phyloP scores from a whole-genome alignment of 2,797 vertebrate genomes.

The Hafferia zeledoni region DNA sequence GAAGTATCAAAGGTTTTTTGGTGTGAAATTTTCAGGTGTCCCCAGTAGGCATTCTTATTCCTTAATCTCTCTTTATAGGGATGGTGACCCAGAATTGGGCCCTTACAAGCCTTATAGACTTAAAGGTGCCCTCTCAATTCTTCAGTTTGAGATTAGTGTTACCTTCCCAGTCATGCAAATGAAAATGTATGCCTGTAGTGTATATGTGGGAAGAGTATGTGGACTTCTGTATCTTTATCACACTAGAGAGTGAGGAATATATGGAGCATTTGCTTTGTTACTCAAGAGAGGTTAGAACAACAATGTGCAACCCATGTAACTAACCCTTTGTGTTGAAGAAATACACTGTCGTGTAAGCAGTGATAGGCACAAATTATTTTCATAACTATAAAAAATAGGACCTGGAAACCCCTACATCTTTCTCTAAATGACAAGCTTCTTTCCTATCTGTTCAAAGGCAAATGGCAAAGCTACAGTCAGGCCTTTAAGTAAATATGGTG shows the following conservation, averaged over 20 bases:
- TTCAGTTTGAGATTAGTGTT: background rate
- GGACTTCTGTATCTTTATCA: background rate
- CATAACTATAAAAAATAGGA: background rate
- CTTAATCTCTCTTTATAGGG: background rate
- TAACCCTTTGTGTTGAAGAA: background rate
- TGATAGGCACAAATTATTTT: background rate
- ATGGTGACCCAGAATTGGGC: background rate
- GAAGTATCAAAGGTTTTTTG: background rate
- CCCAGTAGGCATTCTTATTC: background rate
- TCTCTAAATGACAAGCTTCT: background rate
- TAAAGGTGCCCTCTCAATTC: background rate
- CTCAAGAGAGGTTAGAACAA: background rate
- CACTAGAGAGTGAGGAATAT: background rate
- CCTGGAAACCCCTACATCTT: background rate
- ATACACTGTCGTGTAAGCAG: background rate
- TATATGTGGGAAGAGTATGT: accelerated
- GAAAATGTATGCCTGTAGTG: background rate
- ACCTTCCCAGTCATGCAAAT: background rate
- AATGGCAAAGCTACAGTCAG: background rate
- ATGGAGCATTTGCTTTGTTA: background rate
- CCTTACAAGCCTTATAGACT: background rate
- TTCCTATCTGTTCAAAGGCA: background rate
- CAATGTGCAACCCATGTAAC: background rate
- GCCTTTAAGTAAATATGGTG: background rate
- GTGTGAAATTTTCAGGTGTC: background rate